phyloP scores from a whole-genome alignment of 2,888 invertebrate genomes.

The Emmelina monodactyla region DNA sequence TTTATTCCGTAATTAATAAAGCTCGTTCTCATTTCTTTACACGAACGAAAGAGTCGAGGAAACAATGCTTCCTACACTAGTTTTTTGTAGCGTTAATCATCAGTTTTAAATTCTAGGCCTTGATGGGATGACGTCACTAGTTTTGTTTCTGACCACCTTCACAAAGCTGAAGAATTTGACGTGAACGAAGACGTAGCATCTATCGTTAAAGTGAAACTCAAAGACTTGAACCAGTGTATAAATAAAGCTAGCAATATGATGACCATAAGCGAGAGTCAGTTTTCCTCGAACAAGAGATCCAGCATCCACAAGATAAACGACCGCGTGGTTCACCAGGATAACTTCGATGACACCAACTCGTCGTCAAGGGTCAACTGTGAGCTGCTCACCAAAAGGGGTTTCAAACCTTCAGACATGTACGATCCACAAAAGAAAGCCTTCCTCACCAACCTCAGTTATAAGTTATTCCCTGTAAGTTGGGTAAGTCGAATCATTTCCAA shows the following conservation, averaged over 20 bases:
- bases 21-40: not conserved
- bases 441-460: constrained; percentile 79
- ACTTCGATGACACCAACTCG: constrained; percentile 54
- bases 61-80: constrained; percentile 14
- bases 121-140: constrained; percentile 16
- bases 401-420: constrained; percentile 85
- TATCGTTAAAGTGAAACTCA: constrained; percentile 18
- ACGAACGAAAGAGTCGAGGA: constrained; percentile 5
- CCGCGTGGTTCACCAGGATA: constrained; percentile 50
- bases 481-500: constrained; percentile 63
- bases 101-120: constrained; percentile 17
- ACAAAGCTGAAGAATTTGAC: too few species aligned
- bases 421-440: constrained; percentile 84
- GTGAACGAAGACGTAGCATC: too few species aligned
- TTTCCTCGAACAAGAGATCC: constrained; percentile 59
- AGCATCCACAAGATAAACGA: constrained; percentile 59
- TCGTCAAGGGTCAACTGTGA: constrained; percentile 64
- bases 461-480: constrained; percentile 83
- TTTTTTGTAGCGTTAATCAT: constrained; percentile 19
- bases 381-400: constrained; percentile 76
- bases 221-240: constrained; percentile 11
- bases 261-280: constrained; percentile 63
- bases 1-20: constrained; percentile 13
- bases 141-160: too few species aligned
- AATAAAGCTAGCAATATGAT: constrained; percentile 32